Evolutionary conservation across 2,797 vertebrate genomes (phyloP), one percentile per base, ranked within the genome.

Genomic region (Emydoidea blandingii): DNA sequence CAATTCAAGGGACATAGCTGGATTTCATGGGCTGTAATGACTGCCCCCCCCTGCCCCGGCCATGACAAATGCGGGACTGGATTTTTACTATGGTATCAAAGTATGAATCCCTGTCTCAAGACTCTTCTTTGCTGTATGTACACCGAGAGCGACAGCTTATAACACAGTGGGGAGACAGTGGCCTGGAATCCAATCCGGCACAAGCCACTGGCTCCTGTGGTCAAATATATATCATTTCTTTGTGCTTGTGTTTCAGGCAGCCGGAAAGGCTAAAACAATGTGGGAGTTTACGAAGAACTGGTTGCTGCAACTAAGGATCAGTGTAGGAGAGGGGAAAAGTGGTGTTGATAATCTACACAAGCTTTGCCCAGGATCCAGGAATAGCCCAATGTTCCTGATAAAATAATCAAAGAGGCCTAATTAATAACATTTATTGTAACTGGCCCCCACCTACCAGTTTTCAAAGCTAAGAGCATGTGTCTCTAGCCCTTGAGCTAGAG

Each of bases 211-310:
- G 21, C n/a, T 72, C 68, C 18, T 12, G 37, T 1, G 49, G 18
- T 16, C 52, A 10, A 5, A 59, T n/a, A 12, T 93, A 68, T 83
- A 6, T 5, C 5, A 88, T 85, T 86, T 86, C 44, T 14, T 88
- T 89, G 10, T 78, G 12, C 44, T 6, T 72, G 44, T 62, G 3
- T 85, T 88, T 83, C 78, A 72, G 47, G 21, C 87, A 12, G 0
- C 0, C 86, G 91, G 88, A 88, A 21, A 8, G 83, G 5, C 27
- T 72, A 90, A 94, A 53, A 5, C 0, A 0, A 4, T 23, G 12
- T 0, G 0, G 74, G 5, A 85, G 5, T 29, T 15, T 37, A 18
- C 79, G 0, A 19, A 0, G 0, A 44, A 72, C 37, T 37, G 21
- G 21, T 11, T 72, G 12, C 19, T 37, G 19, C 65, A 41, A 62